Percentiles rank a stretch among this genome's conserved stretches.
These are phyloP conservation scores for Laticauda laticaudata DNA, from an alignment of 2,113 vertebrate genomes.

Conservation along the genomic window DNA sequence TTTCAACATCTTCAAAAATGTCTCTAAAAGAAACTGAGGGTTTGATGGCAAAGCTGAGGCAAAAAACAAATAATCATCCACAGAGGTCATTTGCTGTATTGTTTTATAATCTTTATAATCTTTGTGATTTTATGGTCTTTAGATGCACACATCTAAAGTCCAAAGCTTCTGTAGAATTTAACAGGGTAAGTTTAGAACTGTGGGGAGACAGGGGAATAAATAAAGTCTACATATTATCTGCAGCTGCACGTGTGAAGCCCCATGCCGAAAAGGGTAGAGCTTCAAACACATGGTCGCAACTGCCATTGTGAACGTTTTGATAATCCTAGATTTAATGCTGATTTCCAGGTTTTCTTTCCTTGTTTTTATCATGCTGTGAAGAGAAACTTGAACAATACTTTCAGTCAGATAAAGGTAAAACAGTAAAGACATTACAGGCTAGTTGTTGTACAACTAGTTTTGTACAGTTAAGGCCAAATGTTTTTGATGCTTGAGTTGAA, in stretches of 20 bases:
- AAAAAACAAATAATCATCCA: background rate
- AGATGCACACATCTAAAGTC: background rate
- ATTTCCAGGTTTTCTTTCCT: background rate
- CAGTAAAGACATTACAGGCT: background rate
- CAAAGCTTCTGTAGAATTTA: background rate
- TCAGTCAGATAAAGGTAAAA: background rate
- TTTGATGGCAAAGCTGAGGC: background rate
- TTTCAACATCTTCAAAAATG: background rate
- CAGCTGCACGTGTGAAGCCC: background rate
- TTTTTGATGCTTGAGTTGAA: background rate
- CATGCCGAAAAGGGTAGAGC: background rate
- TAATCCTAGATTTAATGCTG: background rate
- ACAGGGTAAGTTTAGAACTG: background rate
- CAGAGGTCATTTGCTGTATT: background rate
- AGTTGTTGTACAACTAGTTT: background rate
- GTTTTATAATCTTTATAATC: too few species aligned
- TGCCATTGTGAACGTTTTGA: background rate
- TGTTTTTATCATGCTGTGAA: background rate
- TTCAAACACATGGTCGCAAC: background rate
- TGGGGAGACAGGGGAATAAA: background rate
- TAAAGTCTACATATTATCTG: background rate
- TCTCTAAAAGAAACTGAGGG: background rate
- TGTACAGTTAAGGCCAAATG: background rate
- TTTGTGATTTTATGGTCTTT: background rate
- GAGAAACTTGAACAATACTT: background rate